Conservation (phyloP, 2,113 vertebrate species). For the Silurus glanis region DNA sequence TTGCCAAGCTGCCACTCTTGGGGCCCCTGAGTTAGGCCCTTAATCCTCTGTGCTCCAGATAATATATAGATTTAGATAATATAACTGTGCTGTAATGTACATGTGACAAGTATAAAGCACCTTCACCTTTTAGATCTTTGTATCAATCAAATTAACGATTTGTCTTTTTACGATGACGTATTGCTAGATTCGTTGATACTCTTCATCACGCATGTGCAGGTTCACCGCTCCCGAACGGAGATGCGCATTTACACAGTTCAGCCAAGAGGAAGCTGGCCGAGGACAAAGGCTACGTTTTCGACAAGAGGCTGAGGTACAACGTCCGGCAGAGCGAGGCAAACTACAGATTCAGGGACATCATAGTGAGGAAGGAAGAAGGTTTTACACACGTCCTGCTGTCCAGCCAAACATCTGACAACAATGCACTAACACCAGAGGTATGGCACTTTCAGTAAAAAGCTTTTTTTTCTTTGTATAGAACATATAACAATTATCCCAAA, state of each 20-base stretch:
- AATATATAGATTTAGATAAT: no score
- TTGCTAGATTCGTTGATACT: slow-evolving; percentile 30
- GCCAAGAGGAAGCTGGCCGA: slow-evolving; percentile 89
- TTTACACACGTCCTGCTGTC: slow-evolving; percentile 96
- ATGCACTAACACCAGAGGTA: slow-evolving; percentile 95
- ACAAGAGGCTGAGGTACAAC: slow-evolving; percentile 96
- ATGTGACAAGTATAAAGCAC: no score
- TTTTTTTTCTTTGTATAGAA: no score
- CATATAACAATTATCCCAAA: no score
- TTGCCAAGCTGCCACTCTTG: no score
- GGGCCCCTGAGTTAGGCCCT: no score
- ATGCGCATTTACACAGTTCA: slow-evolving; percentile 81
- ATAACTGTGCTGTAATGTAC: no score
- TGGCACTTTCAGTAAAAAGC: slow-evolving; percentile 44
- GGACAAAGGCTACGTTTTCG: slow-evolving; percentile 92
- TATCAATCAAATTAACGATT: neutral
- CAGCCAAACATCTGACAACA: slow-evolving; percentile 96
- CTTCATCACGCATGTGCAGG: slow-evolving; percentile 65
- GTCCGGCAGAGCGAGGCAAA: slow-evolving; percentile 93
- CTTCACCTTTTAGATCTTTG: no score
- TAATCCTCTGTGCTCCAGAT: no score
- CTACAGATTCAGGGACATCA: slow-evolving; percentile 96
- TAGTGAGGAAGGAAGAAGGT: slow-evolving; percentile 94
- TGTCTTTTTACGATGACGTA: neutral
- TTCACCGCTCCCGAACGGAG: slow-evolving; percentile 82